Evolutionary conservation across 2,888 invertebrate species (phyloP), one percentile per base, ranked within the genome.

Genomic region (Rotaria magnacalcarata): DNA sequence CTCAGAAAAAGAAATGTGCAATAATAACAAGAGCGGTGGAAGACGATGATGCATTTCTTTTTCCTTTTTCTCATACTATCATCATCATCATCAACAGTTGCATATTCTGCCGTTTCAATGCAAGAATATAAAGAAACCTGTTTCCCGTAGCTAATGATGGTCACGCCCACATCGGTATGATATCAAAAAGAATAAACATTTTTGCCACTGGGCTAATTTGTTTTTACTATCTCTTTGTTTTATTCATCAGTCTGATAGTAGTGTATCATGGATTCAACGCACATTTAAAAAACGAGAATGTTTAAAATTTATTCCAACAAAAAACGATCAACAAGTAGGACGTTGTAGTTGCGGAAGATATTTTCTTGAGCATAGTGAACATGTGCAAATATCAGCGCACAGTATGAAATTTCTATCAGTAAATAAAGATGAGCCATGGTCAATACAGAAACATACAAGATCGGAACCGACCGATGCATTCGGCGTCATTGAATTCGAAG

Each of bases 401-500:
- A 19, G 47, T 80, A 24, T n/a, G 10, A 80, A 80, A n/a, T 80
- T 80, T 11, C 34, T 80, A 47, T 47, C 80, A 14, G 47, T 47
- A 6, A 43, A 27, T 67, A 67, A 67, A 27, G 67, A 80, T n/a
- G 80, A 80, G 24, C 14, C 10, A 80, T 80, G 80, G 80, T 80
- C 80, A 4, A n/a, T n/a, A 80, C 80, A 80, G n/a, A 80, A 47
- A 80, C 43, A 80, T 47, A 80, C 80, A 80, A 24, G 47, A 47
- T 10, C 21, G 24, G 43, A 80, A n/a, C 43, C 80, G 41, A 80
- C 80, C 11, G 80, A 80, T 47, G 80, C 80, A 11, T 80, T 47
- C 90, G 98, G 98, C 84, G 96, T 96, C 85, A 94, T 99, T 88
- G 97, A 98, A 92, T 99, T 99, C 91, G 97, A 98, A 91, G 97